Evolutionary conservation across 2,797 vertebrate genomes (phyloP).

Genomic region (Tokudaia tokunoshimensis): DNA sequence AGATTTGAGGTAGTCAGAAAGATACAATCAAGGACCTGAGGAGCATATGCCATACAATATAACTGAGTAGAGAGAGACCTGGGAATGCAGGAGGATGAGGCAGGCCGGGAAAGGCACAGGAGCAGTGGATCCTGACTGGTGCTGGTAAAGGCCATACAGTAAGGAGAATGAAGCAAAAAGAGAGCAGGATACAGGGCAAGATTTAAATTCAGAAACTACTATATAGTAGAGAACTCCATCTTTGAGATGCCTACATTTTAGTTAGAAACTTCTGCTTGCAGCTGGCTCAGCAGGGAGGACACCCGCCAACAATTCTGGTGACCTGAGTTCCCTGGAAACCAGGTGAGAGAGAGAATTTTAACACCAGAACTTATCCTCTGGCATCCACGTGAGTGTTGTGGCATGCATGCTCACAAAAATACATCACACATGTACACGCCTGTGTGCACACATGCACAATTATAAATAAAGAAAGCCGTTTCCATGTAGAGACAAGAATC

Average conservation of each 20-base stretch:
- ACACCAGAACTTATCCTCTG: background rate
- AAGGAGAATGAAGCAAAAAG: background rate
- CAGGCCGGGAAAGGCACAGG: background rate
- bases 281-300: background rate
- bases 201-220: slow-evolving; percentile 34
- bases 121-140: background rate
- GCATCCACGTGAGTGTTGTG: background rate
- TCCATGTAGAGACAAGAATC: slow-evolving; percentile 13
- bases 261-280: slow-evolving; percentile 9
- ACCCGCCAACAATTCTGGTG: background rate
- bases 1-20: slow-evolving; percentile 22
- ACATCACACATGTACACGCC: background rate
- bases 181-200: background rate
- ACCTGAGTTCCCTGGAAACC: background rate
- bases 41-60: background rate
- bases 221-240: background rate
- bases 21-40: slow-evolving; percentile 17
- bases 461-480: slow-evolving; percentile 43
- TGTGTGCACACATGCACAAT: background rate
- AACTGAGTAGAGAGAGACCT: background rate
- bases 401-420: background rate
- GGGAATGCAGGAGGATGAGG: background rate
- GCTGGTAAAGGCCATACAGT: background rate
- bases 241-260: slow-evolving; percentile 14
- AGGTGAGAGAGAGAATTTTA: background rate